Percentiles rank a stretch among this genome's conserved stretches.
These are phyloP conservation scores for Leuciscus waleckii DNA, from an alignment of 2,797 vertebrate genomes.

Conservation along the genomic window DNA sequence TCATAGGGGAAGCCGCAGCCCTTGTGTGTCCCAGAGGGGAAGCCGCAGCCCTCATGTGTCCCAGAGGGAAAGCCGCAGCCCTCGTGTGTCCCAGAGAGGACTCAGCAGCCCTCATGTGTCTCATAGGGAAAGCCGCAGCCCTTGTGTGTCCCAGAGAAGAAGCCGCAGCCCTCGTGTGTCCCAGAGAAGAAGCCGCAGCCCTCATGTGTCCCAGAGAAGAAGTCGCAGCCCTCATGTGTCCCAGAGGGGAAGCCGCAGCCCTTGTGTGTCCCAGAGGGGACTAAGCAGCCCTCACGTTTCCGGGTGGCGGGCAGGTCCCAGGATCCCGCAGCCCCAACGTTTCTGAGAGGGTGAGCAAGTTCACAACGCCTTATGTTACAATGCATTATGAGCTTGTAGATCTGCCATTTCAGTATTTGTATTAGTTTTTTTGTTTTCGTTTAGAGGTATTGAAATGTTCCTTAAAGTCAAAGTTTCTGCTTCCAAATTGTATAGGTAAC, in stretches of 20 bases:
- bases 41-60: not conserved
- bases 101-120: not conserved
- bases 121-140: too few relatives aligned
- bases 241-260: too few relatives aligned
- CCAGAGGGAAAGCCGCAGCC: not conserved
- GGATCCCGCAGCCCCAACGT: not conserved
- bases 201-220: too few relatives aligned
- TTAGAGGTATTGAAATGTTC: conserved; percentile 19
- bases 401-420: conserved; percentile 14
- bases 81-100: not conserved
- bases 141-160: not conserved
- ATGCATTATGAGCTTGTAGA: conserved; percentile 19
- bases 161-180: not conserved
- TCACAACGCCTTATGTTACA: conserved; percentile 12
- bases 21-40: too few relatives aligned
- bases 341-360: conserved; percentile 18
- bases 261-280: too few relatives aligned
- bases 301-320: not conserved
- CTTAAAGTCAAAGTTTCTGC: conserved; percentile 22
- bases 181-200: not conserved
- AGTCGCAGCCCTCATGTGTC: too few relatives aligned
- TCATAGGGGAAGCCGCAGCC: not conserved
- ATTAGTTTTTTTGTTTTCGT: conserved; percentile 12
- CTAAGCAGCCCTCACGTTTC: not conserved
- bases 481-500: conserved; percentile 11